Base-by-base conservation (phyloP, 2,888 invertebrate genomes). In the Yponomeuta sedellus region DNA sequence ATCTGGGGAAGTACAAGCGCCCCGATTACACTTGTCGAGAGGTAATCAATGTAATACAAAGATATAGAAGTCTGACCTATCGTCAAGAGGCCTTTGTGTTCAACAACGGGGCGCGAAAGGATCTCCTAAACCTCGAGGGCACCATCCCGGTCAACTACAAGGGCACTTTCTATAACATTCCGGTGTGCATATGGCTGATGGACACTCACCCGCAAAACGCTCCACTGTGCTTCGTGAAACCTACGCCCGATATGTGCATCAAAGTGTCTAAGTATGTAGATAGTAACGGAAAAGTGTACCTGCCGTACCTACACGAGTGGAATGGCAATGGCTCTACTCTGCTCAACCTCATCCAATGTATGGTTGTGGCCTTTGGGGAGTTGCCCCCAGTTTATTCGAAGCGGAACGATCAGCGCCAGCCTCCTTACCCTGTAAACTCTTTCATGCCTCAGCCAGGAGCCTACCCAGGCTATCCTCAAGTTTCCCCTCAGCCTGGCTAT, bases 241-340 rank as follows among this genome's bases (percentile, higher is more conserved):
- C 99, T 11, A 99, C 99, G 6, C 79, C 94, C 44, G 97, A 96
- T 72, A 99, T 99, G 99, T 94, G 95, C 69, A 98, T 99, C 70
- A 98, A 97, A 91, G 95, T 97, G 19, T 98, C 98, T 12, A 95
- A 95, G 87, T 97, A 95, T 86, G 98, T 99, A 10, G 99, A 99
- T 85, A 95, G 95, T 77, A 97, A 96, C 87, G 99, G 99, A 52
- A 97, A 97, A 86, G 95, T 99, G 66, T 99, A 98, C 85, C 92
- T 99, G 77, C 99, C 99, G 1, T 99, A 98, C 91, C 92, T 99
- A 68, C 97, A 98, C 78, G 97, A 99, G 74, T 99, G 99, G 99
- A 92, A 93, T 67, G 85, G 79, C 92, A 94, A 94, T 73, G 92
- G 94, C 11, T 98, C 99, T 10, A 98, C 98, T 82, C 88, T 99